Evolutionary conservation across 2,888 invertebrate species (phyloP).

Genomic region (Caenorhabditis japonica): DNA sequence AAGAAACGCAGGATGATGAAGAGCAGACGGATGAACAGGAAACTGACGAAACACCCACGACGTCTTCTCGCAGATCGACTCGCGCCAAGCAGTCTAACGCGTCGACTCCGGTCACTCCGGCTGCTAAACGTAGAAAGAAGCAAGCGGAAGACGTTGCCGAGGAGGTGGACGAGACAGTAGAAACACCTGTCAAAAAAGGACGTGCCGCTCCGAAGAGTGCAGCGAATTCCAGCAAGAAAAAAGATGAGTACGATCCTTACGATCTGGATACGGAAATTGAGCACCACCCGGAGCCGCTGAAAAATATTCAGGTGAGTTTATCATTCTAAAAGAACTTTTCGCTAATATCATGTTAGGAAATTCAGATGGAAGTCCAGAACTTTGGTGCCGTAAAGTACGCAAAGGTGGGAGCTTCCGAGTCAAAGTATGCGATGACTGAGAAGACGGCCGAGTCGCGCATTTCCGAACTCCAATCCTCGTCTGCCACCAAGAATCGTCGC

Average conservation of each 20-base stretch:
- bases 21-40: constrained; percentile 12
- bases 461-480: constrained; percentile 19
- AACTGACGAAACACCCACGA: not conserved
- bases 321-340: not conserved
- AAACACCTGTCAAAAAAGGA: constrained; percentile 10
- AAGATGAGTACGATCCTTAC: constrained; percentile 67
- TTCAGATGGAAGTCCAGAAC: constrained; percentile 65
- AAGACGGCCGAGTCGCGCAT: constrained; percentile 61
- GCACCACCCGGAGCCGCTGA: constrained; percentile 71
- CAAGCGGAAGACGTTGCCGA: constrained; percentile 20
- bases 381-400: constrained; percentile 68
- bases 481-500: constrained; percentile 5
- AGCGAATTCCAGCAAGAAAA: constrained; percentile 35
- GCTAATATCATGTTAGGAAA: not conserved
- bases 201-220: constrained; percentile 11
- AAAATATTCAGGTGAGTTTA: constrained; percentile 64
- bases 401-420: constrained; percentile 23
- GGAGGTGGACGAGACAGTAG: constrained; percentile 17
- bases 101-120: constrained; percentile 1
- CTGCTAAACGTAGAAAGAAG: constrained; percentile 29
- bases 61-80: constrained; percentile 23
- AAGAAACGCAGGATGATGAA: constrained; percentile 1
- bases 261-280: constrained; percentile 67
- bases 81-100: constrained; percentile 12
- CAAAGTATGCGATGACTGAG: constrained; percentile 67